Conservation (phyloP, 2,113 vertebrate species). For the Myocastor coypus region DNA sequence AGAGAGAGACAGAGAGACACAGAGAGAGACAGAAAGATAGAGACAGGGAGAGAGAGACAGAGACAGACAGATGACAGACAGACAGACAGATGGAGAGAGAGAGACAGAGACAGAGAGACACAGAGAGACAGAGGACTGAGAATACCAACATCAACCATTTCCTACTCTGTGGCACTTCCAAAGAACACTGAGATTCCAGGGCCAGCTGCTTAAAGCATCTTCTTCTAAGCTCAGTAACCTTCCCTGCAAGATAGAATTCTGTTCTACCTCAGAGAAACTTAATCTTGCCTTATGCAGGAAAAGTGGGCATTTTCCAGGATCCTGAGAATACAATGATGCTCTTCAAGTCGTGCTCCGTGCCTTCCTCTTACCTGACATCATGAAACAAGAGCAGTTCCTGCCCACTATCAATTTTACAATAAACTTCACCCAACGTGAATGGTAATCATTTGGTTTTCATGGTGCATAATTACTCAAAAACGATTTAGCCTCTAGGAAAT, state of each 20-base stretch:
- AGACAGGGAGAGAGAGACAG: neutral
- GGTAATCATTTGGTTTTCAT: constrained; percentile 55
- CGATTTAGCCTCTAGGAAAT: constrained; percentile 49
- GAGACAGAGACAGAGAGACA: no score
- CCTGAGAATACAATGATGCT: neutral
- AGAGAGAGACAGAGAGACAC: no score
- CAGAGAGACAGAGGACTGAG: neutral
- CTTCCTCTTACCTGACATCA: neutral
- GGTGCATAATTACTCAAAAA: constrained; percentile 72
- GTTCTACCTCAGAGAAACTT: neutral
- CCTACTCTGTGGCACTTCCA: neutral
- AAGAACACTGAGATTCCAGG: neutral
- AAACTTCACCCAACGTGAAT: constrained; percentile 68
- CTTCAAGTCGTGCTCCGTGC: neutral
- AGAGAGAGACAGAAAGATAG: neutral
- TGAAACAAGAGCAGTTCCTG: neutral
- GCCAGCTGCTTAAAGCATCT: no score
- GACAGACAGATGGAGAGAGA: neutral
- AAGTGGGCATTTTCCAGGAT: neutral
- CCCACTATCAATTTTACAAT: constrained; percentile 14
- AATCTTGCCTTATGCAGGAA: neutral
- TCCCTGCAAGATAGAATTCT: neutral
- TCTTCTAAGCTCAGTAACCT: neutral
- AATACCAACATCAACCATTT: neutral
- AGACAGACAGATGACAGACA: no score